Conservation (phyloP, 2,113 vertebrate genomes). For the Loxodonta africana region DNA sequence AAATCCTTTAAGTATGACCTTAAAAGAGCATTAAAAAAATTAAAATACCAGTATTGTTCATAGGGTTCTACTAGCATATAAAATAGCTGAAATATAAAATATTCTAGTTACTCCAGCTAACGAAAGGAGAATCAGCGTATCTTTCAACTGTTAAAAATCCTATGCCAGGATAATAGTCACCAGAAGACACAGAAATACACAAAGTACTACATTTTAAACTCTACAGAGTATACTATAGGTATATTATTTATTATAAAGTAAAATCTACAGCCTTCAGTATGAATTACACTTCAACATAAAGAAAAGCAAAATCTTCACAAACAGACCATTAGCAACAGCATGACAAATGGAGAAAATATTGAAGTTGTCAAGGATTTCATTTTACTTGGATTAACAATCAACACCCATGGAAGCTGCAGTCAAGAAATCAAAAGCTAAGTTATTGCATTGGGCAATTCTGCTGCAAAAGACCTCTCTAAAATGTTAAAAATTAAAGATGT, state of each 20-base stretch:
- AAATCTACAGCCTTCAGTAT: not conserved
- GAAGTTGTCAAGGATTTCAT: too few species aligned
- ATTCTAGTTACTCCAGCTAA: not conserved
- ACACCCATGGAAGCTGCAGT: too few species aligned
- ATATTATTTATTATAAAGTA: not conserved
- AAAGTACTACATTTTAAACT: too few species aligned
- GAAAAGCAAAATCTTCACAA: too few species aligned
- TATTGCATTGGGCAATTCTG: too few species aligned
- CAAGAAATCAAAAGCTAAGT: too few species aligned
- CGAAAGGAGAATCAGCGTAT: not conserved
- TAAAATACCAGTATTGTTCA: not conserved
- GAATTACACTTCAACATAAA: too few species aligned
- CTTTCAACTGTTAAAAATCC: not conserved
- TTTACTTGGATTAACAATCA: too few species aligned
- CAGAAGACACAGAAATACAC: not conserved
- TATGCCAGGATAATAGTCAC: not conserved
- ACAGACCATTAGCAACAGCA: too few species aligned
- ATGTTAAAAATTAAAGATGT: too few species aligned
- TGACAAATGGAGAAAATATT: too few species aligned
- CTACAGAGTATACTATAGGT: not conserved
- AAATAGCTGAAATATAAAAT: not conserved
- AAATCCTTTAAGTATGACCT: not conserved
- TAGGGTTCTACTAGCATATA: not conserved
- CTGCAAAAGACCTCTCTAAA: too few species aligned
- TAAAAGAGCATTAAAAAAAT: constrained; percentile 21